Evolutionary conservation across 1,140 invertebrate genomes (phyloP), one percentile per base, ranked within the genome.

Genomic region (Carposina sasakii): DNA sequence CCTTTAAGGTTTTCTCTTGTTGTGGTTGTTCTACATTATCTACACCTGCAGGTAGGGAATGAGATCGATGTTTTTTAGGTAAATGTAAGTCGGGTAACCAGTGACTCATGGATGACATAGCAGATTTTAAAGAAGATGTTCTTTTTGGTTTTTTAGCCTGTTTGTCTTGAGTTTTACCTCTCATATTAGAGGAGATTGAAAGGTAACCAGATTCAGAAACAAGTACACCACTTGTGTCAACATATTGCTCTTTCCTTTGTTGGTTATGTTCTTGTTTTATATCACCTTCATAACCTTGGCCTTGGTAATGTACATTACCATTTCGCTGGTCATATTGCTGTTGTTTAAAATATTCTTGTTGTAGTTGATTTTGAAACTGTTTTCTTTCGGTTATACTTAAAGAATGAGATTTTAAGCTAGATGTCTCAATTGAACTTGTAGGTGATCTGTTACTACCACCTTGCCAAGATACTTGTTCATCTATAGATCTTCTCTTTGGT

Each of bases 131-230:
- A 1, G 91, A 92, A 2, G 91, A 92, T n/a, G 89, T 89, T 49
- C 90, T 72, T 74, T 91, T 90, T 21, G 91, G 85, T 71, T 93
- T 93, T 76, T 92, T 92, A 2, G 68, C 58, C 36, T 85, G 58
- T 72, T 90, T 90, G 56, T 89, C 88, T 63, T 90, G 87, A 13
- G 64, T 34, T 60, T 87, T 82, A 48, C 70, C 60, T 72, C 90
- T 91, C 16, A 91, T 85, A 66, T 92, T 90, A 15, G 89, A 85
- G 2, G 91, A 87, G 54, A 94, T 93, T 16, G 91, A 92, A 41
- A 94, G 89, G 65, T 94, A 94, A n/a, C 93, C 93, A 3, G 92
- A 92, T 65, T 93, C 91, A 0, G 92, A 92, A n/a, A 94, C 91
- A 50, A 93, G 89, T 3, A 93, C 87, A 40, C 87, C 89, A 48